Evolutionary conservation across 2,113 vertebrate species (phyloP), one percentile per base, ranked within the genome.

Genomic region (Tringa solitaria): DNA sequence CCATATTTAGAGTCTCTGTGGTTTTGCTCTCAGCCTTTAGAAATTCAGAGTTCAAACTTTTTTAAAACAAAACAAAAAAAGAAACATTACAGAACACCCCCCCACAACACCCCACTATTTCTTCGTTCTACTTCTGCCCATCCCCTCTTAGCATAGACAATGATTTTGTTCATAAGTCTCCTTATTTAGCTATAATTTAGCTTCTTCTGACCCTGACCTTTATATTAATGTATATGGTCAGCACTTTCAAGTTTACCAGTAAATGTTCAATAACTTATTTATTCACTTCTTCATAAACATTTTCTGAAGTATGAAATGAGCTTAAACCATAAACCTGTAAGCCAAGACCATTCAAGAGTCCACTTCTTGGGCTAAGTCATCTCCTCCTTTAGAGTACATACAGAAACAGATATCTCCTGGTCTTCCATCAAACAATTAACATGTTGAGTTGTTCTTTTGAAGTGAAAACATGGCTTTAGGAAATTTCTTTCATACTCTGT

Each of bases 31-130:
- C 12, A 60, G 18, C 28, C 23, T 18, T 89, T 70, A 67, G 20
- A 70, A 26, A 24, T 15, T 56, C 10, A 18, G 6, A 45, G 27
- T 32, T 81, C 23, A 57, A 4, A 20, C 1, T 27, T 12, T 85
- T 32, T 37, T 24, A 50, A 57, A 83, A 45, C 16, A 53, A 45
- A 72, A 5, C 0, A 57, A 56, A 22, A 56, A 22, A 5, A n/a
- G 1, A 24, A 69, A 63, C 6, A 32, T 8, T 21, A 24, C 7
- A 4, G 4, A 39, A 35, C 53, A 23, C 10, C 10, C 2, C 0
- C 5, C 1, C 8, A 22, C 14, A 4, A 26, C 4, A 30, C 1
- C 6, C 9, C 5, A 28, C 6, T 56, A 37, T 75, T 65, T 76
- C 18, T 54, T 80, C 54, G 17, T 51, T 32, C 37, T 74, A 12